Conservation (phyloP, 2,797 vertebrate genomes). For the Nyctalus aviator region DNA sequence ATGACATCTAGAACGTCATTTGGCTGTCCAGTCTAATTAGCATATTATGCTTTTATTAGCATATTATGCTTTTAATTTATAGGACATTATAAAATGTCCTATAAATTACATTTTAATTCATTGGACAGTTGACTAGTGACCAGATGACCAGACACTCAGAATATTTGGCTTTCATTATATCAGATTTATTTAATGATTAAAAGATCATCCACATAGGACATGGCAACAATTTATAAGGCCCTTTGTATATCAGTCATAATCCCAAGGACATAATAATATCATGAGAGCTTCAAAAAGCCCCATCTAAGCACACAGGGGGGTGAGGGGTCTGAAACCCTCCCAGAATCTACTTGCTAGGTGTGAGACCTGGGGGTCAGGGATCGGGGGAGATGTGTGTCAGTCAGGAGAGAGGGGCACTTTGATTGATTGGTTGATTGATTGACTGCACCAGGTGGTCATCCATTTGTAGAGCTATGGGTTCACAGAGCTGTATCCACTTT, state of each 20-base stretch:
- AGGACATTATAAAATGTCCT: no score
- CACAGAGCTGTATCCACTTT: not conserved
- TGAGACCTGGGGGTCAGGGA: not conserved
- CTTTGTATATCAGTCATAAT: not conserved
- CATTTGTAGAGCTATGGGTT: not conserved
- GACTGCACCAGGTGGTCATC: no score
- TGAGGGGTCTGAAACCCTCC: not conserved
- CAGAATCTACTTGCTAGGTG: not conserved
- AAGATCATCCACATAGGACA: not conserved
- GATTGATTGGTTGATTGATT: no score
- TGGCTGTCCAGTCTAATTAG: no score
- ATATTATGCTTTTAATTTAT: no score
- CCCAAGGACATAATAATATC: not conserved
- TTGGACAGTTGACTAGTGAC: no score
- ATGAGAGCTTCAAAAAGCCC: not conserved
- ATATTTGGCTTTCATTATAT: no score
- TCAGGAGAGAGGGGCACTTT: not conserved
- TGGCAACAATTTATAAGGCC: not conserved
- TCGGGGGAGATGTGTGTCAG: not conserved
- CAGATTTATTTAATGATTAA: not conserved
- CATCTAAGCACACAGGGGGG: no score
- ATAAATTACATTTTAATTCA: no score
- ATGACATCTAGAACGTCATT: no score
- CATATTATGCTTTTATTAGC: no score
- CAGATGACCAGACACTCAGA: no score